Base-by-base conservation (phyloP, 2,888 invertebrate species). In the Punctoribates punctum region DNA sequence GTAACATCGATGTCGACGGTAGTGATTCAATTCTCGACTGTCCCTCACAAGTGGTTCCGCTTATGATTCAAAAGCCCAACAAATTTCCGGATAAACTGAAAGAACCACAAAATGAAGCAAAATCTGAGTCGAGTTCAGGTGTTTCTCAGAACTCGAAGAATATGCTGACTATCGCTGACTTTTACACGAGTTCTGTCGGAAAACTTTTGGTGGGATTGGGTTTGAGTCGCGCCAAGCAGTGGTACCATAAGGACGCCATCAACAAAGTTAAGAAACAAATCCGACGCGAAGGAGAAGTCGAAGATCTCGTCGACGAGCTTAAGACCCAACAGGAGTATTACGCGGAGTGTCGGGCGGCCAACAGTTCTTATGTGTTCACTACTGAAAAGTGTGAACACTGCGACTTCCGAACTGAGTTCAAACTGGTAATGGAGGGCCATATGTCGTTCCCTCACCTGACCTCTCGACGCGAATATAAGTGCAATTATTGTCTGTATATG, bases 161-260 rank as follows among this genome's bases (percentile, higher is more conserved):
- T 74, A 79, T 72, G 79, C 75, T 65, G 75, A 79, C 62, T n/a
- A 78, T 79, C n/a, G 73, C 75, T 13, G 78, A 89, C 79, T 94
- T 92, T 83, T 94, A 94, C 83, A 92, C 92, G 80, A 90, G 91
- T 83, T 90, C 94, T 0, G 85, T 94, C 74, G 94, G 96, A 9
- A 92, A 92, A 83, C 93, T 96, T 84, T 91, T 96, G 82, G 91
- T 92, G 85, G 92, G 93, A 82, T 92, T 96, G 81, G 96, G 96
- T 42, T 88, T 92, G 77, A 93, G 92, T 83, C 87, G 94, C 79
- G 95, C 94, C 1, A 93, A 94, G 84, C 95, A 96, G 83, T 91
- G 90, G 83, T 96, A 96, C 25, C 96, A 96, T 85, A 89, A 90
- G n/a, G 96, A 96, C 86, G 86, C 96, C 77, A 86, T 96, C 75